Base-by-base conservation (phyloP, 2,888 invertebrate genomes). In the Lasius fuliginosus region DNA sequence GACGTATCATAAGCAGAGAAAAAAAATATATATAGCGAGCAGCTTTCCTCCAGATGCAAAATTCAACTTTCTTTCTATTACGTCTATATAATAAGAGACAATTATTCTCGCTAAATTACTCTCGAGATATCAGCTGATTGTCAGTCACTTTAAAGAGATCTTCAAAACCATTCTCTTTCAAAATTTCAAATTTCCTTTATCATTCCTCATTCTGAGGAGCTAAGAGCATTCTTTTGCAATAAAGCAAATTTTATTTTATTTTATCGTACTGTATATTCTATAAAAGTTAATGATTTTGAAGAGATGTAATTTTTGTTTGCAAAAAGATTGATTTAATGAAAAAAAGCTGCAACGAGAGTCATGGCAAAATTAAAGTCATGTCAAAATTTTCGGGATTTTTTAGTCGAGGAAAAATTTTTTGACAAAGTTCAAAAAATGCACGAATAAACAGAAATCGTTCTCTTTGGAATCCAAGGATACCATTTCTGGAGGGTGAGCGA, bases 21-120 rank as follows among this genome's bases (percentile, higher is more conserved):
- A 86, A 84, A 86, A 79, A 53, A 65, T 53, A 49, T 49, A 53
- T 53, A 18, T 91, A 92, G 92, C 92, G 92, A 92, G 91, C 89
- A 86, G 93, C 92, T 92, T 92, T 90, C 86, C 93, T 94, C 94
- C 94, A 92, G 94, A 92, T 90, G 86, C 92, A 69, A 93, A 94
- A 94, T 92, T 91, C 77, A 60, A 86, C 23, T 42, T 62, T 11
- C 18, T 40, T 12, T 58, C 11, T 64, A 1, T 67, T 85, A 68
- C 75, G 82, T 87, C 84, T 83, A 46, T 33, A 56, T 42, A 56
- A 69, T 33, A n/a, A 53, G 18, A 53, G 49, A 49, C 0, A n/a
- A 53, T 53, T 53, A 53, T 64, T 46, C 46, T 60, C 60, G 53
- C 49, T 12, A 71, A 46, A 73, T 79, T 46, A 79, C 36, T 71